Evolutionary conservation across 2,888 invertebrate genomes (phyloP).

Genomic region (Aradus depressus): DNA sequence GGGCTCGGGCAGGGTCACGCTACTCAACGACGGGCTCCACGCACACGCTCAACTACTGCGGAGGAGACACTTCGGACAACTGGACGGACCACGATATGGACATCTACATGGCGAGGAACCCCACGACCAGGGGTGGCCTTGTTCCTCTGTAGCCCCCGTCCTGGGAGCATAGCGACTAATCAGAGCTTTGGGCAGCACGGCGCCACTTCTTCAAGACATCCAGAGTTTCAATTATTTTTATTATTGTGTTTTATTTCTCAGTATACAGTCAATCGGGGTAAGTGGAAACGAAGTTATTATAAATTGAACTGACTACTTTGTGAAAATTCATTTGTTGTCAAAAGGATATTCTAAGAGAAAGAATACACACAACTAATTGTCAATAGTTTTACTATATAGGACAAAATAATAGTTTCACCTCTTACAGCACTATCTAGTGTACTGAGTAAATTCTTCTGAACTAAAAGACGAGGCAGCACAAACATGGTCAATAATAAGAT

Average conservation of each 20-base stretch:
- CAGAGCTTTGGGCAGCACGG: constrained; percentile 1
- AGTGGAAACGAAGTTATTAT: not conserved
- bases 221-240: no score
- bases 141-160: constrained; percentile 29
- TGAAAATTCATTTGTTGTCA: constrained; percentile 2
- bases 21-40: constrained; percentile 67
- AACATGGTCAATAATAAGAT: no score
- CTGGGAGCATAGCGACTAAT: no score
- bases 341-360: not conserved
- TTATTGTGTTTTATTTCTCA: no score
- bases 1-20: constrained; percentile 62
- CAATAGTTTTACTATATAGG: no score
- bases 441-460: no score
- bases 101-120: constrained; percentile 86
- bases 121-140: constrained; percentile 52
- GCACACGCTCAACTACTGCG: constrained; percentile 72
- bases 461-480: no score
- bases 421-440: no score
- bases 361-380: no score
- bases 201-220: no score
- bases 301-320: constrained; percentile 1
- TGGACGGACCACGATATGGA: constrained; percentile 96
- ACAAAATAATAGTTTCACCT: no score
- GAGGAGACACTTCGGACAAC: constrained; percentile 73
- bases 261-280: no score